A percentile compares a stretch with the other conserved stretches of the same genome.
These are phyloP conservation scores for Bergia puertoricense DNA, from an alignment of 92 coral and sea anemone genomes.

Conservation along the genomic window DNA sequence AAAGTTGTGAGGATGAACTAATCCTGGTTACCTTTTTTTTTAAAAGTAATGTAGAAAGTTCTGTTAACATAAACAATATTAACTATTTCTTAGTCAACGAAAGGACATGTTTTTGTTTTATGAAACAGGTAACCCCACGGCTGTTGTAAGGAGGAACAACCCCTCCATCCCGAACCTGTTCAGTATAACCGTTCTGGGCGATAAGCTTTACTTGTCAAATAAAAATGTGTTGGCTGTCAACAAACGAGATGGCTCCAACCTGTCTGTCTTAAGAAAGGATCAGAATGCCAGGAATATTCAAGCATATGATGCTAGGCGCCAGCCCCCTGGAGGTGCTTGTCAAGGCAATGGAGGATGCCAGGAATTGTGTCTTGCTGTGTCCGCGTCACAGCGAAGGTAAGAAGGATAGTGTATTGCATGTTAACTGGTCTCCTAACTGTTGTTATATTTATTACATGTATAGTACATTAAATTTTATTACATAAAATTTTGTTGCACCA, in stretches of 20 bases:
- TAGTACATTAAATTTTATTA: no score
- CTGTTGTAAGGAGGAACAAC: not conserved
- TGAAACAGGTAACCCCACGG: conserved; percentile 17
- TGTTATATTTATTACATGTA: no score
- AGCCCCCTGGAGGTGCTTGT: conserved; percentile 77
- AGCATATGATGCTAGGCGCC: conserved; percentile 75
- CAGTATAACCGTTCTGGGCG: conserved; percentile 13
- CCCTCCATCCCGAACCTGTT: not conserved
- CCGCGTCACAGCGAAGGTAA: conserved; percentile 65
- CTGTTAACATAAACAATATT: not conserved
- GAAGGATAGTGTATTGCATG: not conserved
- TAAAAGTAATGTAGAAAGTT: no score
- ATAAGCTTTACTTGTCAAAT: conserved; percentile 8
- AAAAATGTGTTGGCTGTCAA: conserved; percentile 47
- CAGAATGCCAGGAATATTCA: conserved; percentile 59
- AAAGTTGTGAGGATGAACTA: no score
- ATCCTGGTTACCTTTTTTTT: no score
- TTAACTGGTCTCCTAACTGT: not conserved
- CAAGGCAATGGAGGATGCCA: conserved; percentile 75
- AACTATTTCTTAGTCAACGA: not conserved
- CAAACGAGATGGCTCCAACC: conserved; percentile 58
- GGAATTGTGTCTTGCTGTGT: conserved; percentile 81
- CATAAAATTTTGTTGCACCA: no score
- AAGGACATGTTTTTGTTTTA: not conserved
- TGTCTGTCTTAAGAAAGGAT: not conserved